phyloP scores from a whole-genome alignment of 30 jellyfish, hydroid and myxozoan species.

The Aurelia aurita complex sp. Pacific region DNA sequence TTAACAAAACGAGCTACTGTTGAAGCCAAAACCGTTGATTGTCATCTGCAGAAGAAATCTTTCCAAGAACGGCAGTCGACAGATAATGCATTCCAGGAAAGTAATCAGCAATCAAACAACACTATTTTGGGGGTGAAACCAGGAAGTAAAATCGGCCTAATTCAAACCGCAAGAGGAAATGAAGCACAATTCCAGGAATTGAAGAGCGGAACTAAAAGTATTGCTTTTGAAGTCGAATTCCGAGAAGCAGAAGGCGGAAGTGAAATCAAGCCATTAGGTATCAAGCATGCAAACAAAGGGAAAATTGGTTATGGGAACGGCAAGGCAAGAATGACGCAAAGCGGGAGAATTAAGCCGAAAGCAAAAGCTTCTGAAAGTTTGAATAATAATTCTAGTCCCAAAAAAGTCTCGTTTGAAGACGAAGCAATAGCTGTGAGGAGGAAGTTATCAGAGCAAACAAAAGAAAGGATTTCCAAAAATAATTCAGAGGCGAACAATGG shows the following conservation, averaged over 20 bases:
- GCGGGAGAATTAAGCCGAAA: no score
- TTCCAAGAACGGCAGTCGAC: background rate
- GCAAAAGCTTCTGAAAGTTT: background rate
- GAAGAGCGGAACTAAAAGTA: no score
- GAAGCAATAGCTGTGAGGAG: no score
- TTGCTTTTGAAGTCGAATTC: no score
- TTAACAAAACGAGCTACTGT: conserved; percentile 2
- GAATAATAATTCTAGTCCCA: background rate
- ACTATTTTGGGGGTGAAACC: background rate
- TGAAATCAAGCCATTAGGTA: background rate
- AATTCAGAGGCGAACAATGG: no score
- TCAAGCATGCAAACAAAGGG: background rate
- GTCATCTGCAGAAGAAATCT: conserved; percentile 29
- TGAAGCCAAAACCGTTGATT: conserved; percentile 22
- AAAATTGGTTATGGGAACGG: background rate
- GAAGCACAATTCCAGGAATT: no score
- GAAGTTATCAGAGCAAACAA: no score
- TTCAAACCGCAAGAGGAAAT: no score
- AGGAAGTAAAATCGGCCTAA: background rate
- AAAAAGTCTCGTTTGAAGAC: no score
- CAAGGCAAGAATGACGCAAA: background rate
- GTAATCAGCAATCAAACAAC: background rate
- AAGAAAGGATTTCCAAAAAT: no score
- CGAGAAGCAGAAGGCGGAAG: background rate
- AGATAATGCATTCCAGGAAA: background rate